These are phyloP conservation scores for Carpatolechia fugitivella DNA, from an alignment of 2,888 invertebrate species.

Conservation along the genomic window DNA sequence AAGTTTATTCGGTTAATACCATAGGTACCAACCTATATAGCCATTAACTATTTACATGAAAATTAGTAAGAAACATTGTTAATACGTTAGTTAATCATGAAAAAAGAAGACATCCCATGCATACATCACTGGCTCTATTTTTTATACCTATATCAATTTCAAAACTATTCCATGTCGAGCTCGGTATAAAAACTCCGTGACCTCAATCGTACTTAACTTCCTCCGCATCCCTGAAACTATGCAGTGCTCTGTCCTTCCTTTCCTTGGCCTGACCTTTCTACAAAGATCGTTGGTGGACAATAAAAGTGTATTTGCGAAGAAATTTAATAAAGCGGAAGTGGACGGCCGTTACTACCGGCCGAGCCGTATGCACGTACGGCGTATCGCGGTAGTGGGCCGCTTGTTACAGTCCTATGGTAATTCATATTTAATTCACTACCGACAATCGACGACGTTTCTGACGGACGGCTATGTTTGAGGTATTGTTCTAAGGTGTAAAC, in stretches of 20 bases:
- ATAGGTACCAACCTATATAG: too few relatives aligned
- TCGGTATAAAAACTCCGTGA: background rate
- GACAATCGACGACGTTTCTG: conserved; percentile 25
- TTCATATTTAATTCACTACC: conserved; percentile 42
- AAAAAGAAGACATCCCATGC: too few relatives aligned
- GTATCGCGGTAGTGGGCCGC: conserved; percentile 15
- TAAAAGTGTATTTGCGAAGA: conserved; percentile 79
- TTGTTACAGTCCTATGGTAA: conserved; percentile 41
- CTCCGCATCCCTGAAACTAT: conserved; percentile 2
- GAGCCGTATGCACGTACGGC: conserved; percentile 29
- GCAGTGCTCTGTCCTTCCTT: conserved; percentile 6
- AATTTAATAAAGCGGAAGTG: conserved; percentile 79
- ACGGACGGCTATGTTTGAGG: too few relatives aligned
- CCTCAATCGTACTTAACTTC: background rate
- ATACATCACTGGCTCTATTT: too few relatives aligned
- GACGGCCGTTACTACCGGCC: conserved; percentile 58
- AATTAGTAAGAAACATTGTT: too few relatives aligned
- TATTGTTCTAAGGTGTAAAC: too few relatives aligned
- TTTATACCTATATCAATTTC: too few relatives aligned
- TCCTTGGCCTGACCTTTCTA: conserved; percentile 31
- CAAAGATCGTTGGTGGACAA: conserved; percentile 69
- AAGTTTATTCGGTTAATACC: too few relatives aligned
- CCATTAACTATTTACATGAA: too few relatives aligned
- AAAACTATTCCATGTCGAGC: too few relatives aligned
- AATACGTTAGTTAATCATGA: too few relatives aligned